These are phyloP conservation scores for Hypomecis punctinalis DNA, from an alignment of 2,888 invertebrate genomes.

Conservation along the genomic window DNA sequence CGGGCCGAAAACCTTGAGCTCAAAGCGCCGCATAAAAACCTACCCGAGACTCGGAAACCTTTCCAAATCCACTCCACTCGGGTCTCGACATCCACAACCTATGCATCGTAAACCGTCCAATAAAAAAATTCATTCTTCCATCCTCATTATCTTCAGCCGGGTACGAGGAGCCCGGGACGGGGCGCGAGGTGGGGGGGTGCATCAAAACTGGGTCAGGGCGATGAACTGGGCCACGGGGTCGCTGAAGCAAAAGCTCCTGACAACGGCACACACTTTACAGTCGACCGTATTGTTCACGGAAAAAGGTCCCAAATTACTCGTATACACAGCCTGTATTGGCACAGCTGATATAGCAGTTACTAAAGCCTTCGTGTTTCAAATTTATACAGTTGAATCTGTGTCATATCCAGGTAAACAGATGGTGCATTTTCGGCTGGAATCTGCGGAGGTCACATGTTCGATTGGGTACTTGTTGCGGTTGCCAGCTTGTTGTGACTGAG, in stretches of 20 bases:
- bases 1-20: constrained; percentile 14
- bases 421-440: constrained; percentile 29
- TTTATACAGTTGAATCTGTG: constrained; percentile 25
- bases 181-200: constrained; percentile 33
- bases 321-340: background rate
- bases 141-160: constrained; percentile 46
- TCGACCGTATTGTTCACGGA: constrained; percentile 24
- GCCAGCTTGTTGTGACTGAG: constrained; percentile 34
- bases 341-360: constrained; percentile 5
- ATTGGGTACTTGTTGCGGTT: constrained; percentile 42
- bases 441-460: constrained; percentile 35
- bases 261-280: constrained; percentile 22
- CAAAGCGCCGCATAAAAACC: constrained; percentile 10
- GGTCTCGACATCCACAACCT: constrained; percentile 34
- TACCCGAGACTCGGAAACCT: constrained; percentile 12
- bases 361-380: constrained; percentile 7
- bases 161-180: constrained; percentile 37
- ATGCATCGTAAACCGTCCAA: constrained; percentile 45
- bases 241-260: constrained; percentile 36
- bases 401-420: constrained; percentile 28
- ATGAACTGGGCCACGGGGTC: constrained; percentile 61
- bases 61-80: constrained; percentile 26
- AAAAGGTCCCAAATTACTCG: constrained; percentile 15
- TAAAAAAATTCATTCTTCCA: constrained; percentile 45
- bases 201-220: constrained; percentile 60